Evolutionary conservation across 2,113 vertebrate species (phyloP).

Genomic region (Myocastor coypus): DNA sequence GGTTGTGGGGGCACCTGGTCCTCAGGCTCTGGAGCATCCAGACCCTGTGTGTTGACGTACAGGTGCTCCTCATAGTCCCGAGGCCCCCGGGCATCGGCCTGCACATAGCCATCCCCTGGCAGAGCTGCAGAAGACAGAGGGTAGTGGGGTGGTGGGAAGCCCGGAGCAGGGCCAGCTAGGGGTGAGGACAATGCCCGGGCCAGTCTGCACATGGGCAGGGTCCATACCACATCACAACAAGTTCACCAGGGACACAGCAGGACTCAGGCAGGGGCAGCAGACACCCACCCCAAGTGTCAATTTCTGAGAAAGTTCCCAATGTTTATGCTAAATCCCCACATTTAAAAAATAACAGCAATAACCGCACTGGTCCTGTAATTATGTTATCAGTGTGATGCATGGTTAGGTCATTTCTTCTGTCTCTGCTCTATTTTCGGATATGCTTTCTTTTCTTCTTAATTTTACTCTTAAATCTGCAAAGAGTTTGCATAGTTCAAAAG

Average conservation of each 20-base stretch:
- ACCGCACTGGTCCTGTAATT: neutral
- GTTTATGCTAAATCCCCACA: no score
- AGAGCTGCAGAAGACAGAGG: conserved; percentile 75
- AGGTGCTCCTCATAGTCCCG: conserved; percentile 96
- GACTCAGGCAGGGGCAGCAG: neutral
- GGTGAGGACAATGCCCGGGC: neutral
- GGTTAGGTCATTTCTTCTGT: neutral
- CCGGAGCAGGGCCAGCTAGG: neutral
- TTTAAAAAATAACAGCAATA: neutral
- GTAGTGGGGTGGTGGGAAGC: rapidly evolving
- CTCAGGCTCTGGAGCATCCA: conserved; percentile 84
- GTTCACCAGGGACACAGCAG: neutral
- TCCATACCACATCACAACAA: neutral
- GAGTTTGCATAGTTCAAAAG: neutral
- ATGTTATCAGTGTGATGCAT: neutral
- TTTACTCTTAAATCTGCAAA: neutral
- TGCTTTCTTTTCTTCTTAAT: neutral
- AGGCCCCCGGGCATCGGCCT: conserved; percentile 90
- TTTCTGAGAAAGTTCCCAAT: neutral
- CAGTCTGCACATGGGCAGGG: neutral
- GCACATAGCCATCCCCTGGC: conserved; percentile 92
- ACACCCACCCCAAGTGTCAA: neutral
- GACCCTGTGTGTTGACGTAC: conserved; percentile 95
- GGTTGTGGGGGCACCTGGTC: conserved; percentile 61
- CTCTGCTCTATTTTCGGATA: neutral